Evolutionary conservation across 1,140 invertebrate species (phyloP), one percentile per base, ranked within the genome.

Genomic region (Leptinotarsa defecta): DNA sequence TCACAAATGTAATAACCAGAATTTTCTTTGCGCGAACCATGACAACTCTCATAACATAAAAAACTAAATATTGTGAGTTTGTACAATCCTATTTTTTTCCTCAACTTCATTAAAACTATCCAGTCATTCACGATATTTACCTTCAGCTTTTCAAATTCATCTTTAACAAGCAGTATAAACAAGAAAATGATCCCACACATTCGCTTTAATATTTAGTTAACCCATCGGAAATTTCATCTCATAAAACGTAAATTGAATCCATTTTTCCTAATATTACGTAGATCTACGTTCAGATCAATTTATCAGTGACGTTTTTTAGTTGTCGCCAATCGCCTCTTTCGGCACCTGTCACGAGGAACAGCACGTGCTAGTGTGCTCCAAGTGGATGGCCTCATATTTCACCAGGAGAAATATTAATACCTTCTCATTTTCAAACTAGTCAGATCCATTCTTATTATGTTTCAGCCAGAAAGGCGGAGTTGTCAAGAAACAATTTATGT

Each of bases 241-340:
- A 77, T 74, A 70, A 73, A 73, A 83, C 82, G 82, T 83, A 81
- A 77, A 83, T 79, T 77, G 82, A 83, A 83, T 82, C 76, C 71
- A 76, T 78, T 78, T 3, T 19, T 19, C 73, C 64, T 64, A 76
- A 34, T 78, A 74, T 78, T 79, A 79, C 75, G 13, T 71, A 70
- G 74, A 34, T 71, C 72, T 78, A 71, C 72, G 80, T 83, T 79
- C 81, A 79, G 77, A 77, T 80, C 81, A 83, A 83, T 83, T 83
- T 83, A 83, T 83, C 81, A 83, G 22, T 27, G 65, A 68, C 65
- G 65, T 24, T 43, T 24, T 43, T 43, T 68, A 43, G 65, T 68
- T 80, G 80, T 80, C 79, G 80, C 79, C 81, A 24, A 43, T 68
- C 22, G 65, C 65, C 65, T 68, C 75, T 82, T 81, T 82, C 80